These are phyloP conservation scores for Epizoanthus scotinus DNA, from an alignment of 92 coral and sea anemone genomes.

Conservation along the genomic window DNA sequence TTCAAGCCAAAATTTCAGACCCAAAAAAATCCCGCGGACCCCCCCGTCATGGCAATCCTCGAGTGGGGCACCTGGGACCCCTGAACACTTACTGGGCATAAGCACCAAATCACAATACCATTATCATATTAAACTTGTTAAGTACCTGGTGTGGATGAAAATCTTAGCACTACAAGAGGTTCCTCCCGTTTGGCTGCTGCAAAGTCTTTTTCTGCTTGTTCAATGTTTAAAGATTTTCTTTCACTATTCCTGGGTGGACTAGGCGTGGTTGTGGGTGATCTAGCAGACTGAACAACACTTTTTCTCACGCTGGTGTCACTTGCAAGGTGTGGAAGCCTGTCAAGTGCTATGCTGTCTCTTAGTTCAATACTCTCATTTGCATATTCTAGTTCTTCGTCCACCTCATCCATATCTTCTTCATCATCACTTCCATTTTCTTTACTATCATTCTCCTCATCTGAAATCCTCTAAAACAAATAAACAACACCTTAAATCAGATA, in stretches of 20 bases:
- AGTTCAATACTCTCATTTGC: constrained; percentile 85
- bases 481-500: background rate
- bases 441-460: constrained; percentile 47
- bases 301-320: constrained; percentile 43
- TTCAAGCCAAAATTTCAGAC: too few species aligned
- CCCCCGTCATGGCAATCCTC: too few species aligned
- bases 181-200: constrained; percentile 17
- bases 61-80: too few species aligned
- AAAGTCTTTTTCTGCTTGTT: constrained; percentile 1
- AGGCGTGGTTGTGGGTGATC: background rate
- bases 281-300: background rate
- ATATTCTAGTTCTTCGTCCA: constrained; percentile 91
- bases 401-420: constrained; percentile 70
- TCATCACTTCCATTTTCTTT: constrained; percentile 26
- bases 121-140: too few species aligned
- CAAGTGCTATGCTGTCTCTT: constrained; percentile 66
- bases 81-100: too few species aligned
- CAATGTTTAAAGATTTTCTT: background rate
- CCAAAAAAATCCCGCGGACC: too few species aligned
- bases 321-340: constrained; percentile 61
- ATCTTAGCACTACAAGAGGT: constrained; percentile 26
- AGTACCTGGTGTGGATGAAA: constrained; percentile 40
- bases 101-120: too few species aligned
- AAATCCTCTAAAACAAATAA: constrained; percentile 53
- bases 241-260: background rate